Percentiles rank a stretch among this genome's conserved stretches.
phyloP scores from a whole-genome alignment of 2,888 invertebrate species.

The Pecten maximus region DNA sequence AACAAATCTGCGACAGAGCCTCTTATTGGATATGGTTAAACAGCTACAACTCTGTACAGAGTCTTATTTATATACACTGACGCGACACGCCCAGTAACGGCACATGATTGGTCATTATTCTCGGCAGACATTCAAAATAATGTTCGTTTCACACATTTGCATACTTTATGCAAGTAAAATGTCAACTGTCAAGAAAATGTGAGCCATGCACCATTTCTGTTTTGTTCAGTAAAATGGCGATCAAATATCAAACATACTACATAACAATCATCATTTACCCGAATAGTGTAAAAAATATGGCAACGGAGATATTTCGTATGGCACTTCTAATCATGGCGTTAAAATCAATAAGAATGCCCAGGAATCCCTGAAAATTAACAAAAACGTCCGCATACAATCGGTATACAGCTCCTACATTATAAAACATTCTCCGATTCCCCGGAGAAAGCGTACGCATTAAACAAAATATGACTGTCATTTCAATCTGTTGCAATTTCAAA shows the following conservation, averaged over 20 bases:
- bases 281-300: neutral
- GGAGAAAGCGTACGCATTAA: too few relatives aligned
- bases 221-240: neutral
- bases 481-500: too few relatives aligned
- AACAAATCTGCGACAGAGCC: too few relatives aligned
- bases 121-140: neutral
- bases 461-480: too few relatives aligned
- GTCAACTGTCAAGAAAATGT: neutral
- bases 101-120: neutral
- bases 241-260: neutral
- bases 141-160: neutral
- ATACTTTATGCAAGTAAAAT: neutral
- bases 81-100: too few relatives aligned
- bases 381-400: too few relatives aligned
- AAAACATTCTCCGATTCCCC: too few relatives aligned
- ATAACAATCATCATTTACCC: neutral
- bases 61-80: too few relatives aligned
- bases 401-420: too few relatives aligned
- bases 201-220: neutral
- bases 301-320: neutral
- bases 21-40: too few relatives aligned
- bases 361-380: neutral
- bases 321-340: conserved; percentile 25
- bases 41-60: too few relatives aligned
- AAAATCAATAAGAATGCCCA: neutral